phyloP scores from a whole-genome alignment of 2,113 vertebrate genomes.

The Quiscalus mexicanus region DNA sequence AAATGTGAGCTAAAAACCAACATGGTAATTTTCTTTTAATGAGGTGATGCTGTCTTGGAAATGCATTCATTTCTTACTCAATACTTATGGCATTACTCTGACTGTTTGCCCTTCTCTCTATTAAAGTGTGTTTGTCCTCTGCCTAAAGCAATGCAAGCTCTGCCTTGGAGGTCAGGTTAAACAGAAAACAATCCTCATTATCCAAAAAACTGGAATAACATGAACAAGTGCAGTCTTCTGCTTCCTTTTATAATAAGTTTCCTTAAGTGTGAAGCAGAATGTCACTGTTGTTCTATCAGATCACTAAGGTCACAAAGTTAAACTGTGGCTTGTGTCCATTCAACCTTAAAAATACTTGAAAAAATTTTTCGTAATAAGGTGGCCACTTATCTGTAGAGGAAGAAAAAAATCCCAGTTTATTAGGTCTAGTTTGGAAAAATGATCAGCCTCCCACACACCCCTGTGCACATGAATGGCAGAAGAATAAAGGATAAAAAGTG shows the following conservation, averaged over 20 bases:
- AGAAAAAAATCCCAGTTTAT: slow-evolving; percentile 45
- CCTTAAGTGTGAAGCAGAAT: neutral
- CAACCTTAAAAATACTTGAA: slow-evolving; percentile 7
- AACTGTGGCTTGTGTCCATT: slow-evolving; percentile 23
- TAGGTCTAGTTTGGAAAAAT: slow-evolving; percentile 50
- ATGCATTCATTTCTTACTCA: neutral
- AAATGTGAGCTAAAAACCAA: slow-evolving; percentile 13
- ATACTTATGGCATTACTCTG: neutral
- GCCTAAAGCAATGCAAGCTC: neutral
- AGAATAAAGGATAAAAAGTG: slow-evolving; percentile 41
- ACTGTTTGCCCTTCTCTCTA: neutral
- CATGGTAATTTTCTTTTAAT: neutral
- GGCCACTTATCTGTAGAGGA: slow-evolving; percentile 36
- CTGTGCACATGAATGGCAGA: slow-evolving; percentile 28
- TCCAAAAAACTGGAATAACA: neutral
- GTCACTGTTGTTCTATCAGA: slow-evolving; percentile 5
- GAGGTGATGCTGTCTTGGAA: neutral
- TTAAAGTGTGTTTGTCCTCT: neutral
- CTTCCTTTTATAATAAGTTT: neutral
- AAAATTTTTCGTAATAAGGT: neutral
- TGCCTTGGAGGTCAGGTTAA: neutral
- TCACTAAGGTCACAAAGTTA: slow-evolving; percentile 9
- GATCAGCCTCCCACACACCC: neutral
- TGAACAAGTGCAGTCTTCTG: neutral
- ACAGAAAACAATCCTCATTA: neutral